Evolutionary conservation across 1,140 invertebrate species (phyloP), one percentile per base, ranked within the genome.

Genomic region (Vollenhovia emeryi): DNA sequence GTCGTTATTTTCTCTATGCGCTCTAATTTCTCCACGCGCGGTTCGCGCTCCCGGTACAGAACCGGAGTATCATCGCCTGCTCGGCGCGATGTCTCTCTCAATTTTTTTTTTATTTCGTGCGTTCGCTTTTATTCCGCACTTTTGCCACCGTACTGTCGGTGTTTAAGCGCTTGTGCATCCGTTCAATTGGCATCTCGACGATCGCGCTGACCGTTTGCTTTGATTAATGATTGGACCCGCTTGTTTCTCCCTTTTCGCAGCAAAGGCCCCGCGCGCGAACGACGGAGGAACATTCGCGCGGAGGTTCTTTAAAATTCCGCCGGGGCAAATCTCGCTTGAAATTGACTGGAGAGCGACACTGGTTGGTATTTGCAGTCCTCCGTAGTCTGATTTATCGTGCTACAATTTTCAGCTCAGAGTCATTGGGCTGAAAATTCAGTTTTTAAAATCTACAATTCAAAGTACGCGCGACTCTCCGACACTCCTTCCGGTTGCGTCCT

Each of bases 51-150:
- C 36, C 66, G 33, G 21, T 66, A 57, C 45, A 73, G 57, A 71
- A 71, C 36, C 24, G 3, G 48, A 48, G 13, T 30, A 80, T 80
- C 68, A 80, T 80, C 68, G 62, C 24, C 62, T 52, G 43, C 27
- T 24, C 24, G 33, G 9, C 50, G 21, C 9, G 24, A 73, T 30
- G 24, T 15, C n/a, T n/a, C 5, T 60, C n/a, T n/a, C n/a, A n/a
- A n/a, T n/a, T 2, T 45, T 11, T 45, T 64, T 69, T 40, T 55
- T 27, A 43, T 57, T 30, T 57, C 21, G 11, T 11, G 6, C 48
- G 13, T 80, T 57, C n/a, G 36, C 52, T 59, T 82, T 82, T 73
- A 82, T 68, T 43, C 40, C 30, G 50, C 24, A 55, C 13, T 82
- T 80, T 57, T 71, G 36, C 50, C 18, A 30, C 15, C 24, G 9